These are phyloP conservation scores for Odontesthes bonariensis DNA, from an alignment of 2,113 vertebrate genomes.

Conservation along the genomic window DNA sequence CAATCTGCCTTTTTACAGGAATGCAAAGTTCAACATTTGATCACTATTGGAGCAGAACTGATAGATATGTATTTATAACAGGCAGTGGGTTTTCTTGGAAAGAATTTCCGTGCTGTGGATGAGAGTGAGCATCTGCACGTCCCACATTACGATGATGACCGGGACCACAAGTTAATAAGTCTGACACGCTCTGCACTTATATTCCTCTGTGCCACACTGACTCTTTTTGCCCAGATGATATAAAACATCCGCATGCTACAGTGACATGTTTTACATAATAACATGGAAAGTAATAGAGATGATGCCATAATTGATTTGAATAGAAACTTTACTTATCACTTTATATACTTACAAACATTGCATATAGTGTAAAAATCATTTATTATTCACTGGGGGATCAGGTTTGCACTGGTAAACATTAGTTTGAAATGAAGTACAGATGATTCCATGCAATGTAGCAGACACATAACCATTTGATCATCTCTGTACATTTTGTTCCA, in stretches of 20 bases:
- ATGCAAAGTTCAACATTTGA: constrained; percentile 2
- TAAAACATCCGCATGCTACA: constrained; percentile 6
- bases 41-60: neutral
- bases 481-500: neutral
- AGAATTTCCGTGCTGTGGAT: constrained; percentile 1
- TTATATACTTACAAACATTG: constrained; percentile 23
- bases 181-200: constrained; percentile 63
- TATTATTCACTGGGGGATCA: accelerated
- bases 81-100: constrained; percentile 7
- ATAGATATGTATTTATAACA: neutral
- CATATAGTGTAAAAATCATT: neutral
- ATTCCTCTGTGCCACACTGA: constrained; percentile 52
- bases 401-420: neutral
- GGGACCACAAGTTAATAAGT: constrained; percentile 51
- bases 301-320: constrained; percentile 35
- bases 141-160: constrained; percentile 52
- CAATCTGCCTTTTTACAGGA: neutral
- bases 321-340: constrained; percentile 58
- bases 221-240: constrained; percentile 19
- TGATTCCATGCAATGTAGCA: neutral
- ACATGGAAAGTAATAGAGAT: constrained; percentile 11
- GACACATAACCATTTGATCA: neutral
- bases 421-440: neutral
- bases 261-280: constrained; percentile 14
- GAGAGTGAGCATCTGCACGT: constrained; percentile 57